phyloP scores from a whole-genome alignment of 2,113 vertebrate genomes.

The Paramisgurnus dabryanus region DNA sequence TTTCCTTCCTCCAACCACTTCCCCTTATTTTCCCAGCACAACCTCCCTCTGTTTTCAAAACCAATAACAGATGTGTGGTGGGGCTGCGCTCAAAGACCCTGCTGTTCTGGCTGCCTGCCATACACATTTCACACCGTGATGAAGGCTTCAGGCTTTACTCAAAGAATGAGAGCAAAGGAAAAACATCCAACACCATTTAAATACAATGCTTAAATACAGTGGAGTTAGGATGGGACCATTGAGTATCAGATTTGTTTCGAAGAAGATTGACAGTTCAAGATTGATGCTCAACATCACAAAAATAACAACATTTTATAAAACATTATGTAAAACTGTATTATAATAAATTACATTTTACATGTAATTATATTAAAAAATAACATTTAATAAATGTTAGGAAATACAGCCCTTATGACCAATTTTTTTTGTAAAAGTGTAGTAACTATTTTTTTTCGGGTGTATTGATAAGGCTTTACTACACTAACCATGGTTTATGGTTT shows the following conservation, averaged over 20 bases:
- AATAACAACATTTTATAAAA: too few species aligned
- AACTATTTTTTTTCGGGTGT: too few species aligned
- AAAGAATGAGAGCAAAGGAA: slow-evolving; percentile 49
- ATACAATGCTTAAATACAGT: not conserved
- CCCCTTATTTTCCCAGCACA: slow-evolving; percentile 49
- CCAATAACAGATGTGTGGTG: slow-evolving; percentile 70
- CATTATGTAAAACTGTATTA: too few species aligned
- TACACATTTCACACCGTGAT: slow-evolving; percentile 66
- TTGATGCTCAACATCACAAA: too few species aligned
- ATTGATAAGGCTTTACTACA: too few species aligned
- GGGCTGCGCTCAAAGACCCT: slow-evolving; percentile 58
- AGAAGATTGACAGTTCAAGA: not conserved
- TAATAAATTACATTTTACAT: too few species aligned
- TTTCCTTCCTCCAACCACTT: slow-evolving; percentile 41
- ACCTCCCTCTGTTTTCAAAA: slow-evolving; percentile 64
- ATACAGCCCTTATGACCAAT: too few species aligned
- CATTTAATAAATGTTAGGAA: too few species aligned
- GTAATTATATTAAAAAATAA: too few species aligned
- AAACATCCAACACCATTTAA: slow-evolving; percentile 24
- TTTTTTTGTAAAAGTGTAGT: too few species aligned
- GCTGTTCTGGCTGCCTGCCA: slow-evolving; percentile 62
- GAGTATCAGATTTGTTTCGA: not conserved
- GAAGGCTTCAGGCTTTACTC: slow-evolving; percentile 59
- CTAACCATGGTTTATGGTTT: too few species aligned
- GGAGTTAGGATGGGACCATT: not conserved